phyloP scores from a whole-genome alignment of 2,797 vertebrate genomes.

The Siniperca undulata region DNA sequence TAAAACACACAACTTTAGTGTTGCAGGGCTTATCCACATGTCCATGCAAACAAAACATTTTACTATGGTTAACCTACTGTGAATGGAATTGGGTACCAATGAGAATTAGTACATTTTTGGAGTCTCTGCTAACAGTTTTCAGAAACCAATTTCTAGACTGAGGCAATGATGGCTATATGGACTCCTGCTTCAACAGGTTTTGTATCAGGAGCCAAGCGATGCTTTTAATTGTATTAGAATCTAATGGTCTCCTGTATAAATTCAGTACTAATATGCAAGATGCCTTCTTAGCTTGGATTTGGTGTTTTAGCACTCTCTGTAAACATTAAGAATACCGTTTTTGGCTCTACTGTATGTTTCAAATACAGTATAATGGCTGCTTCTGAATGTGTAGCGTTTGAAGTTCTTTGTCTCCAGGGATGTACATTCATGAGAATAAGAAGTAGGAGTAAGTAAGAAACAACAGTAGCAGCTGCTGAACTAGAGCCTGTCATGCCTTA shows the following conservation, averaged over 20 bases:
- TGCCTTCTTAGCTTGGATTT: background rate
- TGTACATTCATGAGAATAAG: constrained; percentile 3
- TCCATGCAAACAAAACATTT: constrained; percentile 1
- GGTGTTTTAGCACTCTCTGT: background rate
- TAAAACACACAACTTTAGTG: background rate
- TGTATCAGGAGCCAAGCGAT: background rate
- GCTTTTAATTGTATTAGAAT: background rate
- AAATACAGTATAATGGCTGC: background rate
- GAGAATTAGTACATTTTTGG: background rate
- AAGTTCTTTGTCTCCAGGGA: background rate
- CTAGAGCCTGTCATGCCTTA: constrained; percentile 1
- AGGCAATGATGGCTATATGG: background rate
- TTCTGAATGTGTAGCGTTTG: constrained; percentile 11
- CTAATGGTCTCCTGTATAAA: background rate
- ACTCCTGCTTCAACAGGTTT: background rate
- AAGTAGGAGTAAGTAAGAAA: background rate
- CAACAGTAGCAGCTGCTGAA: constrained; percentile 19
- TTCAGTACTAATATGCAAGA: background rate
- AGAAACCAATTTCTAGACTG: background rate
- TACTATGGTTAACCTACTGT: background rate
- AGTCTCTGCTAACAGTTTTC: background rate
- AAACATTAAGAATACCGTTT: background rate
- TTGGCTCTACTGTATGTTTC: background rate
- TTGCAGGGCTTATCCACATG: background rate
- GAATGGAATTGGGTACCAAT: background rate